phyloP scores from a whole-genome alignment of 2,888 invertebrate species.

The Iselma pallidipennis region DNA sequence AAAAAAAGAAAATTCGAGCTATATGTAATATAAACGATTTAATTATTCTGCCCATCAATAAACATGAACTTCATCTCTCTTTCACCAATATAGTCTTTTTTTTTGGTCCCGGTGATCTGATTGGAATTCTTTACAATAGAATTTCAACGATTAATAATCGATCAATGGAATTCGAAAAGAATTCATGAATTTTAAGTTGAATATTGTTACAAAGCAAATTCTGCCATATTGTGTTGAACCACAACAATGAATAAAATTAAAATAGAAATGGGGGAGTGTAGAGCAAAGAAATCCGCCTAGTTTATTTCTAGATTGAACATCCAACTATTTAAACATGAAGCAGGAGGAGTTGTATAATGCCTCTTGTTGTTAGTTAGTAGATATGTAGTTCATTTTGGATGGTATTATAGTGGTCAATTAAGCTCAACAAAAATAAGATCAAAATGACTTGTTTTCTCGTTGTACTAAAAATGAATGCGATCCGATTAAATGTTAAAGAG shows the following conservation, averaged over 20 bases:
- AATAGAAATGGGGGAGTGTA: too few relatives aligned
- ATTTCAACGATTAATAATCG: not conserved
- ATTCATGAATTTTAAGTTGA: not conserved
- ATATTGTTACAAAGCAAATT: not conserved
- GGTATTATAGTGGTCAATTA: too few relatives aligned
- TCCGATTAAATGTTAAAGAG: not conserved
- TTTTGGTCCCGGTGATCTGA: not conserved
- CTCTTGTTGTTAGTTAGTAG: too few relatives aligned
- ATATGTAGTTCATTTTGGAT: too few relatives aligned
- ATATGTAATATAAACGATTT: conserved; percentile 6
- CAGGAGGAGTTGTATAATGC: too few relatives aligned
- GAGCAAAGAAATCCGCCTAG: too few relatives aligned
- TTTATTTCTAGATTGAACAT: too few relatives aligned
- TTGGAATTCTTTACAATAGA: not conserved
- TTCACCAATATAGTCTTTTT: too few relatives aligned
- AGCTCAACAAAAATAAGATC: too few relatives aligned
- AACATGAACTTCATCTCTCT: conserved; percentile 6
- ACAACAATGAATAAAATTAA: not conserved
- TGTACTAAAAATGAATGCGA: not conserved
- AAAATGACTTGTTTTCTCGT: not conserved
- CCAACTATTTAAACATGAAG: too few relatives aligned
- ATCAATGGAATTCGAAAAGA: not conserved
- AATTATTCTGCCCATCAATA: conserved; percentile 17
- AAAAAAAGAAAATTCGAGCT: conserved; percentile 2
- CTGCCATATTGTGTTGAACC: too few relatives aligned